Base-by-base conservation (phyloP, 2,797 vertebrate species). In the Semotilus atromaculatus region DNA sequence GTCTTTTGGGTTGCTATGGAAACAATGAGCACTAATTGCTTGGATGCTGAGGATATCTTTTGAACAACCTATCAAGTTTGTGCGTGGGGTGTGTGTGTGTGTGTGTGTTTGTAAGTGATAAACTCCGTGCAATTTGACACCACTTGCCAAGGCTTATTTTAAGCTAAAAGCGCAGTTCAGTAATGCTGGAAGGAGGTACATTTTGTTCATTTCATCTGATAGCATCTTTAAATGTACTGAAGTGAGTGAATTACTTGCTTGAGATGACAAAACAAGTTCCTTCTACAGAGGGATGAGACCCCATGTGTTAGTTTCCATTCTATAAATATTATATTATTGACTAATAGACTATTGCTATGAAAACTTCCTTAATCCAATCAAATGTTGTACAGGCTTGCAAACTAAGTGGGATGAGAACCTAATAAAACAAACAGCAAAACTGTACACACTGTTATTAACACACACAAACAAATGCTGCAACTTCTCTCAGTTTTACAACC, bases 11-110 rank as follows among this genome's bases (percentile, higher is more conserved):
- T 87, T 87, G 83, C 80, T 74, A 87, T 85, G 68, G 86, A 73
- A 85, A 87, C 86, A 82, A 53, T 85, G 68, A 74, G 36, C 70
- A 79, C 83, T 87, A 85, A 87, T 87, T 87, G 83, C 74, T 85
- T 62, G 29, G 83, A 85, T 79, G 67, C 64, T 36, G 79, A 58
- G 86, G 73, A 82, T 87, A 85, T 85, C 64, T 84, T 85, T 77
- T 77, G 70, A 80, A 80, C 67, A 85, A 85, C 73, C 66, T 85
- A 85, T 81, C 62, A 73, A 87, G 72, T 84, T 72, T 64, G 51
- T 84, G 86, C 66, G 86, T 81, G 40, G 62, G 71, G 84, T 66
- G 70, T 75, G 80, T 29, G 23, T 48, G 34, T 31, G 40, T 48
- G 64, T 81, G 45, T 55, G 36, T 85, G 77, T 84, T 75, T 66